A percentile compares a stretch with the other conserved stretches of the same genome.
phyloP scores from a whole-genome alignment of 35 echinoderm and acorn worm species.

The Lytechinus pictus region DNA sequence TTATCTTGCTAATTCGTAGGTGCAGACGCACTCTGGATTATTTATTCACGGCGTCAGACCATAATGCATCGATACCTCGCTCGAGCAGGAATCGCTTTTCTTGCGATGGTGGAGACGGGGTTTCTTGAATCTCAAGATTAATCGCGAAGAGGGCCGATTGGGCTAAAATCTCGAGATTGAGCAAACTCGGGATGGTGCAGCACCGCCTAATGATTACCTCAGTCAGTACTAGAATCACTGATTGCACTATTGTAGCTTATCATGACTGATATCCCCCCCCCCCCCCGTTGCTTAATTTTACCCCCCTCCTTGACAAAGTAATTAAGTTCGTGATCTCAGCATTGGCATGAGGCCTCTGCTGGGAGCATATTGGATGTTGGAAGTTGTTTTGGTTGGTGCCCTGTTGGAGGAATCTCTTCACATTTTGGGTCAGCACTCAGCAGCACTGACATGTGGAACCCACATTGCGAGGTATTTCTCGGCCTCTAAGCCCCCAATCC shows the following conservation, averaged over 20 bases:
- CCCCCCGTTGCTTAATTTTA: neutral
- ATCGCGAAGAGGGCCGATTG: too few species aligned
- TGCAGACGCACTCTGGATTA: too few species aligned
- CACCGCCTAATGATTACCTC: neutral
- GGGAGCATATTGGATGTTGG: neutral
- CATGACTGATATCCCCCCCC: neutral
- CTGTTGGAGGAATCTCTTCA: neutral
- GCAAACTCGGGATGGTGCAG: too few species aligned
- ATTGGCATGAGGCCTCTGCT: neutral
- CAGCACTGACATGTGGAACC: neutral
- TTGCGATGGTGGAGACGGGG: too few species aligned
- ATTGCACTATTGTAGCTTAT: neutral
- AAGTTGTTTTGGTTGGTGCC: neutral
- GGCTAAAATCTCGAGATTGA: too few species aligned
- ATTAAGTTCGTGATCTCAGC: conserved; percentile 23
- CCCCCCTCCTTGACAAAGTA: conserved; percentile 36
- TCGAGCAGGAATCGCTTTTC: too few species aligned
- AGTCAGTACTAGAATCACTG: neutral
- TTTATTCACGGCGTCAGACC: too few species aligned
- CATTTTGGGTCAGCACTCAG: neutral
- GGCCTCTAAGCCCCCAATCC: neutral
- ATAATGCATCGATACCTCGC: too few species aligned
- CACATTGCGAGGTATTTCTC: neutral
- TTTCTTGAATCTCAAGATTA: too few species aligned
- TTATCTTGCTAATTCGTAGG: too few species aligned